Evolutionary conservation across 2,888 invertebrate species (phyloP).

Genomic region (Aleiodes leptofemur): DNA sequence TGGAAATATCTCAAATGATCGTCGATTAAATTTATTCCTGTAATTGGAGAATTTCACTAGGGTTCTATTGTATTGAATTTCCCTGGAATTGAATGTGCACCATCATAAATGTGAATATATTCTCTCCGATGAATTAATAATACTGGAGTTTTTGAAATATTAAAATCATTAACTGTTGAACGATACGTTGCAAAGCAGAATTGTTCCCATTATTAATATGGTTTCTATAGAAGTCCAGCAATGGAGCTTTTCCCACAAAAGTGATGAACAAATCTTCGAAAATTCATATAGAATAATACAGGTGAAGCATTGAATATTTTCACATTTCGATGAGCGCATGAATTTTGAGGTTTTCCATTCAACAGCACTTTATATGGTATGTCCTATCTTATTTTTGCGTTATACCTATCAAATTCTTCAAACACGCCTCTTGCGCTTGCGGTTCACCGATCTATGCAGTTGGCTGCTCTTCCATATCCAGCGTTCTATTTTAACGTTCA

Average conservation of each 20-base stretch:
- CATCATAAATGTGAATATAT: too few species aligned
- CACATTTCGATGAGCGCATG: constrained; percentile 40
- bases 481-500: constrained; percentile 22
- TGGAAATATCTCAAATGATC: constrained; percentile 1
- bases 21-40: neutral
- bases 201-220: too few species aligned
- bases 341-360: constrained; percentile 48
- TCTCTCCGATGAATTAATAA: too few species aligned
- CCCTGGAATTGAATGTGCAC: constrained; percentile 1
- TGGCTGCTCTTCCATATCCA: constrained; percentile 12
- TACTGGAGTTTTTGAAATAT: too few species aligned
- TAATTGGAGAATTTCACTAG: neutral
- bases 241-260: too few species aligned
- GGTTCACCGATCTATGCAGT: constrained; percentile 23
- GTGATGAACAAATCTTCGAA: too few species aligned
- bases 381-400: constrained; percentile 25
- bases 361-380: constrained; percentile 31
- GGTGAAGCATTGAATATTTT: constrained; percentile 29
- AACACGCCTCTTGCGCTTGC: constrained; percentile 1
- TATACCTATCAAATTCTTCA: constrained; percentile 18
- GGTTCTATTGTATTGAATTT: neutral
- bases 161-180: too few species aligned
- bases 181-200: too few species aligned
- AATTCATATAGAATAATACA: too few species aligned
- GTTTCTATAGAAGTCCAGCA: too few species aligned